These are phyloP conservation scores for Lycophotia porphyrea DNA, from an alignment of 2,888 invertebrate species.

Conservation along the genomic window DNA sequence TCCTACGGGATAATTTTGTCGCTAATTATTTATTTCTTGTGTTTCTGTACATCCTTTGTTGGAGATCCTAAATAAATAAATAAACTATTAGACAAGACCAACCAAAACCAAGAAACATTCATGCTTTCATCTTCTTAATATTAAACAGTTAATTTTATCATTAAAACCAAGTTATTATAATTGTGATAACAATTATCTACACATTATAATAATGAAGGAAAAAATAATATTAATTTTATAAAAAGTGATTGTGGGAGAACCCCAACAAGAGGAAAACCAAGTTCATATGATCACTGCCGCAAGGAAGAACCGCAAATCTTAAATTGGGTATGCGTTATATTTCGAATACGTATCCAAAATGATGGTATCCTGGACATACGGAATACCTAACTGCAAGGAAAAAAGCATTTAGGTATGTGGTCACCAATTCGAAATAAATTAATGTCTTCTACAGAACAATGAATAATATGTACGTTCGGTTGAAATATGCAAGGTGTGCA, in stretches of 20 bases:
- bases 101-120: too few relatives aligned
- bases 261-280: conserved; percentile 50
- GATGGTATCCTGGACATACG: not conserved
- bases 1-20: too few relatives aligned
- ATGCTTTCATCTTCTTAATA: not conserved
- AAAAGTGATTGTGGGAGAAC: conserved; percentile 36
- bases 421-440: not conserved
- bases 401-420: not conserved
- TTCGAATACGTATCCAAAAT: conserved; percentile 10
- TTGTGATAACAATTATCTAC: not conserved
- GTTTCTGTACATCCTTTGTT: too few relatives aligned
- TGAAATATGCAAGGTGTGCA: conserved; percentile 9
- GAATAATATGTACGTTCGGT: not conserved
- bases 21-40: too few relatives aligned
- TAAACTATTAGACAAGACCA: too few relatives aligned
- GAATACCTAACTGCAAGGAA: conserved; percentile 4
- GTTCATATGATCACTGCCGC: not conserved
- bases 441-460: not conserved
- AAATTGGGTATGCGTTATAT: not conserved
- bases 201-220: not conserved
- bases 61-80: too few relatives aligned
- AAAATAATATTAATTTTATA: conserved; percentile 5
- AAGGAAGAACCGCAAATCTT: conserved; percentile 27
- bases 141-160: not conserved
- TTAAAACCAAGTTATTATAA: not conserved